Evolutionary conservation across 2,113 vertebrate species (phyloP).

Genomic region (Aramus guarauna): DNA sequence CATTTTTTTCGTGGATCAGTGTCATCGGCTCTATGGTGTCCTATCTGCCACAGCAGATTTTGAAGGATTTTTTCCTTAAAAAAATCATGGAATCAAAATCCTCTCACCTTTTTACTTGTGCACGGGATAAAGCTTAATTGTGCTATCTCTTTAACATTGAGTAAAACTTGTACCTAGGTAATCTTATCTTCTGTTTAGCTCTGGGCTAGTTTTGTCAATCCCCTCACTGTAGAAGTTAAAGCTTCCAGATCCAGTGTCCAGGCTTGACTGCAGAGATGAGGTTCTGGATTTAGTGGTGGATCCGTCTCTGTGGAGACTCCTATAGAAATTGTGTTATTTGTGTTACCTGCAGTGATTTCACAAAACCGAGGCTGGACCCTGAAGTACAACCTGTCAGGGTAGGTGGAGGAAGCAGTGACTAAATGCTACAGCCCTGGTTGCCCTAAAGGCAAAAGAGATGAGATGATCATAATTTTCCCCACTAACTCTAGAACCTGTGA

Average conservation of each 20-base stretch:
- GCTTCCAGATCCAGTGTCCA: not conserved
- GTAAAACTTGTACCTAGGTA: not conserved
- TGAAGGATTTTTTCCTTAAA: not conserved
- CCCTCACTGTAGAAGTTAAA: not conserved
- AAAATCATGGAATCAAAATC: not conserved
- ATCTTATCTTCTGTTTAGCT: not conserved
- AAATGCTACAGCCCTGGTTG: not conserved
- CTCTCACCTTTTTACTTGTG: not conserved
- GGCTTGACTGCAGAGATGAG: not conserved
- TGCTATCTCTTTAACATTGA: not conserved
- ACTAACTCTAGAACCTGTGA: not conserved
- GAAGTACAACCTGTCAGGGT: not conserved
- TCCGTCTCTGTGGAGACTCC: constrained; percentile 7
- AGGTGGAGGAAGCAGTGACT: not conserved
- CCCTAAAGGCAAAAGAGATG: not conserved
- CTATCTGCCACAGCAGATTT: not conserved
- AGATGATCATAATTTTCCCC: not conserved
- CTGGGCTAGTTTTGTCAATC: not conserved
- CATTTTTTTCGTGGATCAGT: not conserved
- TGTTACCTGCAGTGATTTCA: not conserved
- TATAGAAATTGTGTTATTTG: not conserved
- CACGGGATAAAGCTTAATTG: not conserved
- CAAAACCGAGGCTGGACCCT: not conserved
- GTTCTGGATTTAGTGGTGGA: not conserved
- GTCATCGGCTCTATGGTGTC: not conserved